phyloP scores from a whole-genome alignment of 2,888 invertebrate genomes.

The Trachelus iudaicus region DNA sequence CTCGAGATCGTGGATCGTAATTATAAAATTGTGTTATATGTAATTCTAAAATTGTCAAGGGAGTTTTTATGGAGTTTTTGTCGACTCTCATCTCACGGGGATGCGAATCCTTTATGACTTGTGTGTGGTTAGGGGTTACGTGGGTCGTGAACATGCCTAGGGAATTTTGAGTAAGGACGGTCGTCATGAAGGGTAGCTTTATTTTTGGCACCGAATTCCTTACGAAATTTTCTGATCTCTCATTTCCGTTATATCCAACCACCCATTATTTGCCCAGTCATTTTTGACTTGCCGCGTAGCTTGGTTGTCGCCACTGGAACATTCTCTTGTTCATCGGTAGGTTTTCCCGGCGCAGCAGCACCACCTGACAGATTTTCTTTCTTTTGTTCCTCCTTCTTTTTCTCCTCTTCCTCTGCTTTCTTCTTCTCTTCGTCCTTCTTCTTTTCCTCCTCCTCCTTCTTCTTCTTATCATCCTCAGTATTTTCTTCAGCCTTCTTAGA shows the following conservation, averaged over 20 bases:
- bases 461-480: not conserved
- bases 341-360: constrained; percentile 51
- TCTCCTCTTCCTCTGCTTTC: constrained; percentile 28
- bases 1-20: not conserved
- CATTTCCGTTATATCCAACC: constrained; percentile 74
- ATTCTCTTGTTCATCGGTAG: constrained; percentile 29
- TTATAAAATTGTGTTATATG: not conserved
- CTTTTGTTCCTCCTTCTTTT: constrained; percentile 37
- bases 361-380: constrained; percentile 28
- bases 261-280: constrained; percentile 78
- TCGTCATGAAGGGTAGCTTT: not conserved
- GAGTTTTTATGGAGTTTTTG: not conserved
- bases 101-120: not conserved
- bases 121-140: too few species aligned
- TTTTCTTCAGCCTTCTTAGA: not conserved
- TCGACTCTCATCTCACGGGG: not conserved
- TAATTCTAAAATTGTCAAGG: not conserved
- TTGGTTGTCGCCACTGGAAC: constrained; percentile 67
- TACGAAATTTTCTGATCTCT: not conserved
- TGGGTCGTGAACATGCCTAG: too few species aligned
- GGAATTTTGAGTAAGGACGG: not conserved
- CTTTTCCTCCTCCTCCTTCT: constrained; percentile 8
- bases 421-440: constrained; percentile 17
- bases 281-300: constrained; percentile 74
- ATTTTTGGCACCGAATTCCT: too few species aligned